Evolutionary conservation across 2,888 invertebrate species (phyloP).

Genomic region (Catotricha subobsoleta): DNA sequence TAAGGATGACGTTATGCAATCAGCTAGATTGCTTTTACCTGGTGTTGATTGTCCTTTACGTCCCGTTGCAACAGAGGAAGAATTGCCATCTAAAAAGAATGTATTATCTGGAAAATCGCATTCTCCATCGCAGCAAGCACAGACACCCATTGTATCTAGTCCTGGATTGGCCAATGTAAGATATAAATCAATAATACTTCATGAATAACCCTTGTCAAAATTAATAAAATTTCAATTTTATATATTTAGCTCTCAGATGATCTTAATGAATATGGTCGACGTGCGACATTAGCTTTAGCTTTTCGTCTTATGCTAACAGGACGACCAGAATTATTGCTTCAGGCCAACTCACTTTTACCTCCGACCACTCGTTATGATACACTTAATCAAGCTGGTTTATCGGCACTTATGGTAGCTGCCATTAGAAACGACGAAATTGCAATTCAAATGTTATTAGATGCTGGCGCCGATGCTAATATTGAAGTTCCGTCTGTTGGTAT

Average conservation of each 20-base stretch:
- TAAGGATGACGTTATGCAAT: conserved; percentile 75
- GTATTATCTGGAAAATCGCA: conserved; percentile 15
- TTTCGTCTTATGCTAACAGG: conserved; percentile 69
- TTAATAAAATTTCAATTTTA: no score
- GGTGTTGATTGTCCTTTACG: conserved; percentile 79
- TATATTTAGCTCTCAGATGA: background rate
- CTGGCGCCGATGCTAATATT: conserved; percentile 64
- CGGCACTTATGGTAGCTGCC: conserved; percentile 68
- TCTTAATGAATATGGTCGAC: conserved; percentile 35
- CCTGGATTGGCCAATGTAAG: no score
- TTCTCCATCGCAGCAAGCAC: conserved; percentile 4
- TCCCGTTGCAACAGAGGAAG: conserved; percentile 42
- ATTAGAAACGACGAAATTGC: conserved; percentile 62
- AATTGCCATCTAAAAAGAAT: conserved; percentile 29
- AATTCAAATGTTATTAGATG: conserved; percentile 53
- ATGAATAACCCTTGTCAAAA: no score
- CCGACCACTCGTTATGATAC: conserved; percentile 53
- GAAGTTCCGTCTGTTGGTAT: conserved; percentile 42
- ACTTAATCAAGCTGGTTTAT: conserved; percentile 58
- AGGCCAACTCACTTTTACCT: conserved; percentile 58
- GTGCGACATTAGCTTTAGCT: conserved; percentile 53
- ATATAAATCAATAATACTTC: no score
- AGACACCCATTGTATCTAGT: background rate
- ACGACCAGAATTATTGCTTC: conserved; percentile 55
- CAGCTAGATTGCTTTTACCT: conserved; percentile 66